phyloP scores from a whole-genome alignment of 2,888 invertebrate genomes.

The Neoascia interrupta region DNA sequence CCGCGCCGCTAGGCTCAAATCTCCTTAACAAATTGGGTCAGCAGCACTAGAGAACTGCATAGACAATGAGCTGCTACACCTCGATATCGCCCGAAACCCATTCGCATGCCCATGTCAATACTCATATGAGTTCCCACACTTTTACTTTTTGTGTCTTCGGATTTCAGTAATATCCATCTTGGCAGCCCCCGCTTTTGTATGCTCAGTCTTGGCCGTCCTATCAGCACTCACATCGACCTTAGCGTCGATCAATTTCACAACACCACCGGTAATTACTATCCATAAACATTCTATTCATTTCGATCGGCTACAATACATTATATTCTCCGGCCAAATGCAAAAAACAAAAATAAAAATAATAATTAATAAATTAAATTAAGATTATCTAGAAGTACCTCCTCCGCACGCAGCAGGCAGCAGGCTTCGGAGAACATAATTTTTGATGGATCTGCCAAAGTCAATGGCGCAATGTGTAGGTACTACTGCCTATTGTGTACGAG shows the following conservation, averaged over 20 bases:
- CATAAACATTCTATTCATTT: conserved; percentile 35
- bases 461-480: conserved; percentile 37
- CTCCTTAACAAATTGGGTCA: conserved; percentile 42
- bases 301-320: conserved; percentile 19
- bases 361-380: conserved; percentile 65
- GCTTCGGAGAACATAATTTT: conserved; percentile 36
- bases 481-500: conserved; percentile 38
- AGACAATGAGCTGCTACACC: conserved; percentile 22
- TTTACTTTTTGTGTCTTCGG: conserved; percentile 27
- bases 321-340: conserved; percentile 32
- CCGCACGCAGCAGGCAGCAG: conserved; percentile 48
- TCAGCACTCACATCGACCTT: conserved; percentile 57
- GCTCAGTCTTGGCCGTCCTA: conserved; percentile 34
- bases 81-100: conserved; percentile 18
- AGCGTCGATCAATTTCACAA: conserved; percentile 56
- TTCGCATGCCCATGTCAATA: not conserved
- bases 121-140: conserved; percentile 39
- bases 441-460: conserved; percentile 63
- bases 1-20: conserved; percentile 27
- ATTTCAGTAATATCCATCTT: not conserved
- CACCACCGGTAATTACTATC: conserved; percentile 48
- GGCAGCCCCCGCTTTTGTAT: conserved; percentile 25
- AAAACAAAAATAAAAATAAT: too few relatives aligned
- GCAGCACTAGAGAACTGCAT: conserved; percentile 22
- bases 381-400: conserved; percentile 62